A percentile compares a stretch with the other conserved stretches of the same genome.
Conservation (phyloP, 1,140 invertebrate genomes). For the Ctenoplectra terminalis region DNA sequence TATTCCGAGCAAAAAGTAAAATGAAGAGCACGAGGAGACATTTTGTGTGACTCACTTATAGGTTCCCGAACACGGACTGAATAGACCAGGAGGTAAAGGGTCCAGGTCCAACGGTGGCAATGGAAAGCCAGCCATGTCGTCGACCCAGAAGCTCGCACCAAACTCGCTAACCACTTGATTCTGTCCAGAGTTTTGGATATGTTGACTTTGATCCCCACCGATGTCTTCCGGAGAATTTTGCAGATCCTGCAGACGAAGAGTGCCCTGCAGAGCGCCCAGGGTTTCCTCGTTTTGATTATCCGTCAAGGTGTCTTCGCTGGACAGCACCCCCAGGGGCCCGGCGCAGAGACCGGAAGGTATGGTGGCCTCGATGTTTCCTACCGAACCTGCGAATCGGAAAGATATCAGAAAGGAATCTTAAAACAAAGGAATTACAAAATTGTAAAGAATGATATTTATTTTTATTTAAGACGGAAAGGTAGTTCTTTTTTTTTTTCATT, state of each 20-base stretch:
- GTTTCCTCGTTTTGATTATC: slow-evolving; percentile 76
- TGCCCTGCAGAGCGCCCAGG: slow-evolving; percentile 73
- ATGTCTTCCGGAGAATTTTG: slow-evolving; percentile 77
- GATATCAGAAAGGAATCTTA: background rate
- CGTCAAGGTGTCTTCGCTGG: slow-evolving; percentile 73
- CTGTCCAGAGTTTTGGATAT: slow-evolving; percentile 75
- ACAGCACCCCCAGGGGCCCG: slow-evolving; percentile 75
- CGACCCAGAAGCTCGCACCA: slow-evolving; percentile 85
- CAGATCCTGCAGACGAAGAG: slow-evolving; percentile 78
- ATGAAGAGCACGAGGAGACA: background rate
- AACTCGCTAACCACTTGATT: slow-evolving; percentile 79
- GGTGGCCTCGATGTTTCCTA: slow-evolving; percentile 81
- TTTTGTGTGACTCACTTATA: slow-evolving; percentile 85
- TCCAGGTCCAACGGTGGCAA: slow-evolving; percentile 90
- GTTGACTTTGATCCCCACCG: slow-evolving; percentile 72
- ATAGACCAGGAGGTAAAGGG: slow-evolving; percentile 85
- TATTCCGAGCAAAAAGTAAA: background rate
- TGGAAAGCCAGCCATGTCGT: slow-evolving; percentile 92
- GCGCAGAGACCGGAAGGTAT: slow-evolving; percentile 80
- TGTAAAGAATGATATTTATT: no score
- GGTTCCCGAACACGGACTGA: slow-evolving; percentile 86
- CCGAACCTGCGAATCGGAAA: slow-evolving; percentile 70
- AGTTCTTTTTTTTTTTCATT: no score
- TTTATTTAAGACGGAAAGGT: no score
- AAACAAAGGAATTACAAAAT: no score